Evolutionary conservation across 2,797 vertebrate genomes (phyloP).

Genomic region (Yasuhikotakia modesta): DNA sequence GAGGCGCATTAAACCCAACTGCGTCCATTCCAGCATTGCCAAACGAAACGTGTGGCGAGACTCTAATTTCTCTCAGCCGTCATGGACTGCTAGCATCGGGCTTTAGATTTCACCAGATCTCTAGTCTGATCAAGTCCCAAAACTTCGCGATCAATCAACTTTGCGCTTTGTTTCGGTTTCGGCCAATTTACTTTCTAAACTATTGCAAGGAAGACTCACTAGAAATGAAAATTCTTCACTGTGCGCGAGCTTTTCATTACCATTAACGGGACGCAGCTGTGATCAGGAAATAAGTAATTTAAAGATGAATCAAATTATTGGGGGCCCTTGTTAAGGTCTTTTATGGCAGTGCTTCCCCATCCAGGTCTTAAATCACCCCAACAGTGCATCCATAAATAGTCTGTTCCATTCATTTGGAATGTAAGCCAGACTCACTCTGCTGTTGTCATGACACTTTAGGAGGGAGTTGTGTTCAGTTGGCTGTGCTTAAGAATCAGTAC

Average conservation of each 20-base stretch:
- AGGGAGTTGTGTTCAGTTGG: too few species aligned
- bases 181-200: slow-evolving; percentile 3
- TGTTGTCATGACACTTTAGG: too few species aligned
- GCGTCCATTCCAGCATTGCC: slow-evolving; percentile 64
- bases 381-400: too few species aligned
- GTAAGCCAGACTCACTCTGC: too few species aligned
- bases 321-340: too few species aligned
- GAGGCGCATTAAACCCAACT: slow-evolving; percentile 52
- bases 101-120: slow-evolving; percentile 67
- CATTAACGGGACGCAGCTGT: not conserved
- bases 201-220: not conserved
- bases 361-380: too few species aligned
- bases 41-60: slow-evolving; percentile 40
- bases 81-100: slow-evolving; percentile 67
- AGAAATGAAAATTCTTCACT: too few species aligned
- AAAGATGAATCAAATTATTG: too few species aligned
- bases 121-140: slow-evolving; percentile 70
- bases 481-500: too few species aligned
- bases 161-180: slow-evolving; percentile 69
- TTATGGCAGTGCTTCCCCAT: too few species aligned
- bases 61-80: slow-evolving; percentile 67
- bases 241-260: not conserved
- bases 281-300: not conserved
- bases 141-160: slow-evolving; percentile 71
- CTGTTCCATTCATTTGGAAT: too few species aligned